Evolutionary conservation across 2,797 vertebrate species (phyloP), one percentile per base, ranked within the genome.

Genomic region (Ptychobarbus kaznakovi): DNA sequence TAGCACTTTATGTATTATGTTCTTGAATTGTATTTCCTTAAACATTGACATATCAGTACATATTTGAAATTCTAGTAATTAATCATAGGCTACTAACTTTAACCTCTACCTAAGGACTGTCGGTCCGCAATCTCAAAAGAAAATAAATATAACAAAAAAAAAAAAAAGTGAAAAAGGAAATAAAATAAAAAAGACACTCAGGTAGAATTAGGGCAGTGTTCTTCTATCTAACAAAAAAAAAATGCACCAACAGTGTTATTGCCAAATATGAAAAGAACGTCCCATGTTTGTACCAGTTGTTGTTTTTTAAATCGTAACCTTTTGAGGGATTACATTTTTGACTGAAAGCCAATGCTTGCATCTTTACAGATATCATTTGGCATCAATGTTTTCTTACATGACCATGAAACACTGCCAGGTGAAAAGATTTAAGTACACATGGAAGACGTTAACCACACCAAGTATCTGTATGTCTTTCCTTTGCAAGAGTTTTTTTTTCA

Each of bases 1-100:
- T 90, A 91, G 90, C 91, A 92, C 91, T 91, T 92, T 92, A 91
- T 89, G 79, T 90, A 87, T 87, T 85, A 82, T 89, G 69, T 87
- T 83, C 80, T 90, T 84, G 81, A 86, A 89, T 88, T 46, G 86
- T 87, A 83, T 87, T 89, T 84, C 89, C 79, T 87, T 73, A 72
- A 85, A 89, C 69, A 83, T 87, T 84, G 68, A 88, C 89, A 89
- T 89, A 90, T 90, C 84, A 87, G 81, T 84, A 87, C 82, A 51
- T 87, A 77, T 89, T 80, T 80, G 78, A 88, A 83, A 87, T 84
- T 53, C 46, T 89, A 88, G 88, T 81, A 46, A 87, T 86, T 81
- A 89, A 79, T 68, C 75, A 89, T 90, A 89, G 88, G 87, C 85
- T 89, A 89, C 87, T 90, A 90, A 88, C 86, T 86, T 89, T 87